phyloP scores from a whole-genome alignment of 2,113 vertebrate genomes.

The Bubo bubo region DNA sequence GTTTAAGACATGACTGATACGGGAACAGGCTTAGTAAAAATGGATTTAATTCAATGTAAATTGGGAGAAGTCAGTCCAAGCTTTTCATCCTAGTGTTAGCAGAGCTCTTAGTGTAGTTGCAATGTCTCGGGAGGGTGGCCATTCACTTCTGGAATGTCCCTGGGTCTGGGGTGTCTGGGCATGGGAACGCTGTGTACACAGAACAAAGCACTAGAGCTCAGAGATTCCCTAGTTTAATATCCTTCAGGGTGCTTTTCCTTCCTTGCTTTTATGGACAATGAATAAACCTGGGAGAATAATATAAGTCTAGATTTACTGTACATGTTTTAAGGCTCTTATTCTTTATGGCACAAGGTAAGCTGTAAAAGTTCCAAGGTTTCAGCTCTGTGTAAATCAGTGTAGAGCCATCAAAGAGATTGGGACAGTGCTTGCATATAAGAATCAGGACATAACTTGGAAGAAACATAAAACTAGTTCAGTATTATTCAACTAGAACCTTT shows the following conservation, averaged over 20 bases:
- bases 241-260: conserved; percentile 33
- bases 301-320: conserved; percentile 9
- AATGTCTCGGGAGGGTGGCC: not conserved
- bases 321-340: not conserved
- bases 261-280: not conserved
- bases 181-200: fast-evolving
- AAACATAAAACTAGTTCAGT: not conserved
- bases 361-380: conserved; percentile 13
- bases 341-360: conserved; percentile 7
- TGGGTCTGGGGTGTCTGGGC: not conserved
- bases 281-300: conserved; percentile 15
- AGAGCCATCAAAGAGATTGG: not conserved
- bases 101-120: not conserved
- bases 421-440: not conserved
- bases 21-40: not conserved
- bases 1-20: not conserved
- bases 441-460: not conserved
- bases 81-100: not conserved
- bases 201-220: not conserved
- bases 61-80: not conserved
- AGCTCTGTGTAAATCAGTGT: not conserved
- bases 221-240: conserved; percentile 30
- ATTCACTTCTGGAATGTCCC: not conserved
- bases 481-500: not conserved
- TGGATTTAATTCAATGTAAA: not conserved